Evolutionary conservation across 2,113 vertebrate genomes (phyloP).

Genomic region (Cynoglossus semilaevis): DNA sequence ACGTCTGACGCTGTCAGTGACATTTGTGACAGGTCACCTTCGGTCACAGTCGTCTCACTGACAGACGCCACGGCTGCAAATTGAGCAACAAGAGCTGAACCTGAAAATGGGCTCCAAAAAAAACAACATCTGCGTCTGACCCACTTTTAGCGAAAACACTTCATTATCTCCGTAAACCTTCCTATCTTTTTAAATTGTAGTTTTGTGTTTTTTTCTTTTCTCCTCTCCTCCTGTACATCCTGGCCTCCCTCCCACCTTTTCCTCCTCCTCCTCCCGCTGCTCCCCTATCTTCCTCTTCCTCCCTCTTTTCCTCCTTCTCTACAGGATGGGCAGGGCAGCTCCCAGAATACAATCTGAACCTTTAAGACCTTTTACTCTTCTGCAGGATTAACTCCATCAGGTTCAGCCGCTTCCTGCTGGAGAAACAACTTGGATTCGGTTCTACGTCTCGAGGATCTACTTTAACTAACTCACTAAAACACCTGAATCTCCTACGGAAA

Average conservation of each 20-base stretch:
- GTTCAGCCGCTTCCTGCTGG: no score
- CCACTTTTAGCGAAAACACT: conserved; percentile 12
- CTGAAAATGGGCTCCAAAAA: conserved; percentile 39
- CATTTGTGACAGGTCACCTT: no score
- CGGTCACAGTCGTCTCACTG: not conserved
- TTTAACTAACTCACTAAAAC: conserved; percentile 1
- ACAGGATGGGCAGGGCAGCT: conserved; percentile 71
- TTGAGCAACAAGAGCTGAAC: conserved; percentile 36
- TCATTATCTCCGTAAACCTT: not conserved
- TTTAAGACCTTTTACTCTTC: conserved; percentile 38
- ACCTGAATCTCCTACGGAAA: not conserved
- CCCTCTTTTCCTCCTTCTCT: conserved; percentile 42
- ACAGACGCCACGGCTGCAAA: not conserved
- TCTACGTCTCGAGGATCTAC: conserved; percentile 1
- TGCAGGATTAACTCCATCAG: conserved; percentile 11
- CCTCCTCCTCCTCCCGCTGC: conserved; percentile 50
- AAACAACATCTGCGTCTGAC: conserved; percentile 35
- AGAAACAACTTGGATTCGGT: not conserved
- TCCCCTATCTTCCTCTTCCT: conserved; percentile 54
- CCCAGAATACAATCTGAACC: conserved; percentile 58
- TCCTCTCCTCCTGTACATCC: conserved; percentile 30
- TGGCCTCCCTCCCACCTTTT: conserved; percentile 30
- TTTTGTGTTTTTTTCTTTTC: conserved; percentile 6
- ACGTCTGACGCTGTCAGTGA: no score
- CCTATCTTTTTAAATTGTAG: conserved; percentile 19